phyloP scores from a whole-genome alignment of 1,140 invertebrate genomes.

The Cepaea nemoralis region DNA sequence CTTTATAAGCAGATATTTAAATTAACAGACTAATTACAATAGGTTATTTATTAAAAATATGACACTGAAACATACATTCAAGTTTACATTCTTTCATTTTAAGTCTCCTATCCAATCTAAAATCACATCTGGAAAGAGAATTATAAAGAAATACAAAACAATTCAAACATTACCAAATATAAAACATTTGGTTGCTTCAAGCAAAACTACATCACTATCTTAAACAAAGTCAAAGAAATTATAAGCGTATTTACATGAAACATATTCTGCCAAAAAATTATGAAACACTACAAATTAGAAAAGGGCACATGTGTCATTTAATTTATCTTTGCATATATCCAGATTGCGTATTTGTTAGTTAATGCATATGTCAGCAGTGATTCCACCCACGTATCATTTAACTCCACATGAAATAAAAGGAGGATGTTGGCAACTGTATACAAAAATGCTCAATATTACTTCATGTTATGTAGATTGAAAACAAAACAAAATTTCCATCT shows the following conservation, averaged over 20 bases:
- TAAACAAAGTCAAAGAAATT: not conserved
- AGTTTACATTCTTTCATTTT: too few relatives aligned
- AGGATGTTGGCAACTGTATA: not conserved
- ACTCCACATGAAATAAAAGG: not conserved
- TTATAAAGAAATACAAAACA: too few relatives aligned
- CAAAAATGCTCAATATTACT: not conserved
- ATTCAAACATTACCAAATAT: too few relatives aligned
- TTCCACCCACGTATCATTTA: conserved; percentile 9
- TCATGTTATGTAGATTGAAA: not conserved
- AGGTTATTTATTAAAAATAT: too few relatives aligned
- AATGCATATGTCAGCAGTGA: conserved; percentile 36
- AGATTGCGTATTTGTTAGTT: conserved; percentile 24
- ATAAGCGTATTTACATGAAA: conserved; percentile 37
- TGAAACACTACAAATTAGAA: conserved; percentile 25
- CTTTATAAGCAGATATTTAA: too few relatives aligned
- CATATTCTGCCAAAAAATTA: not conserved
- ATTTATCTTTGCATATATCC: conserved; percentile 30
- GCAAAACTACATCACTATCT: too few relatives aligned
- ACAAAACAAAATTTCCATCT: not conserved
- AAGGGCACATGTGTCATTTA: not conserved
- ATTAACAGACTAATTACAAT: too few relatives aligned
- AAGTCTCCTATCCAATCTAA: too few relatives aligned
- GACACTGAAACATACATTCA: too few relatives aligned
- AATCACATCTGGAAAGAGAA: too few relatives aligned
- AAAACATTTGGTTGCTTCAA: too few relatives aligned